Conservation (phyloP, 2,888 invertebrate genomes). For the Autographa gamma region DNA sequence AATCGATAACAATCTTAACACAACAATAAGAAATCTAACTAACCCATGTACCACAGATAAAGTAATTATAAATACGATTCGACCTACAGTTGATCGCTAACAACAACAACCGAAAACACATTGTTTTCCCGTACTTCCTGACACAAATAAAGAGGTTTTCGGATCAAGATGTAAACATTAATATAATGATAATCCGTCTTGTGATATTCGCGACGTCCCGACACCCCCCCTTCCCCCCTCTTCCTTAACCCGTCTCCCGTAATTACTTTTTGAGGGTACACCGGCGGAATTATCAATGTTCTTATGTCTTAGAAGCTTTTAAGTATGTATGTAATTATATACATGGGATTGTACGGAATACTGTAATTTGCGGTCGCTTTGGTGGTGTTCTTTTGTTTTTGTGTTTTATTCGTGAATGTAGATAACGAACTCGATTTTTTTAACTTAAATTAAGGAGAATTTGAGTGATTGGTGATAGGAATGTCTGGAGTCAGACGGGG, state of each 20-base stretch:
- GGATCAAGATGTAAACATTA: slow-evolving; percentile 45
- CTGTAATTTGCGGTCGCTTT: background rate
- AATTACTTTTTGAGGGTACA: slow-evolving; percentile 49
- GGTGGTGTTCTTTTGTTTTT: background rate
- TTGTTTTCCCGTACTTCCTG: background rate
- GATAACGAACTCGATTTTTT: too few species aligned
- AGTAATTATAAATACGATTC: too few species aligned
- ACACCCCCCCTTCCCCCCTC: slow-evolving; percentile 41
- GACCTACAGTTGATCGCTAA: too few species aligned
- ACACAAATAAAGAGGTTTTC: background rate
- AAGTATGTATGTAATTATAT: slow-evolving; percentile 15
- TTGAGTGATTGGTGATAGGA: too few species aligned
- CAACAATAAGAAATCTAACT: too few species aligned
- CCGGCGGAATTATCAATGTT: slow-evolving; percentile 53
- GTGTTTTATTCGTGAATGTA: too few species aligned
- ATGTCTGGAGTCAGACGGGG: too few species aligned
- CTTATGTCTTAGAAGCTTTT: slow-evolving; percentile 28
- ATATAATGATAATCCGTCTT: slow-evolving; percentile 54
- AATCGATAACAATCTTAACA: too few species aligned
- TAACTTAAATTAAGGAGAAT: too few species aligned
- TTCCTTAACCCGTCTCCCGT: slow-evolving; percentile 40
- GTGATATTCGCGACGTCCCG: slow-evolving; percentile 25
- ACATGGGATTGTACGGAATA: background rate
- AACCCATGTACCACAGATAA: too few species aligned
- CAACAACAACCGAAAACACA: too few species aligned